Percentiles rank a stretch among this genome's conserved stretches.
Conservation (phyloP, 2,797 vertebrate genomes). For the Lutjanus campechanus region DNA sequence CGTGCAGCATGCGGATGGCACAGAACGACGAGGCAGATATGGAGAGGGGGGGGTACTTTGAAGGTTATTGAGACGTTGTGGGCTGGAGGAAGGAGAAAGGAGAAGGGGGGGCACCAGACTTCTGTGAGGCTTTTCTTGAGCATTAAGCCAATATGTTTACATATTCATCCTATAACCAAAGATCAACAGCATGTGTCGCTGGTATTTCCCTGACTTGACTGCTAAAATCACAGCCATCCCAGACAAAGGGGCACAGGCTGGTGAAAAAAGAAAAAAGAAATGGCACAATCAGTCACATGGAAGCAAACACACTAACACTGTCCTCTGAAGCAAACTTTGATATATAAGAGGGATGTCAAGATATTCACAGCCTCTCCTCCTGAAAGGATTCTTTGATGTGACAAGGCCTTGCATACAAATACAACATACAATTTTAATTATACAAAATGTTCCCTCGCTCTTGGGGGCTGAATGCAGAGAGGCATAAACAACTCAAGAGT, state of each 20-base stretch:
- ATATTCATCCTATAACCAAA: constrained; percentile 50
- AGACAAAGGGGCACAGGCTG: constrained; percentile 1
- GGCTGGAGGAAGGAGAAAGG: constrained; percentile 3
- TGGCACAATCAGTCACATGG: no score
- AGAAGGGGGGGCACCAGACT: neutral
- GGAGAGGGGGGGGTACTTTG: constrained; percentile 47
- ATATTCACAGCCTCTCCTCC: neutral
- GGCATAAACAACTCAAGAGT: neutral
- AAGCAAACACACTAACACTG: neutral
- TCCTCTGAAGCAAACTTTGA: neutral
- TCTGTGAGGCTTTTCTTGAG: constrained; percentile 33
- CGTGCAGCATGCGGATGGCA: constrained; percentile 54
- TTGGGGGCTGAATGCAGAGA: neutral
- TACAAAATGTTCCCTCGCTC: constrained; percentile 18
- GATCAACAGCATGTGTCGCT: constrained; percentile 30
- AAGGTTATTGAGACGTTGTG: constrained; percentile 70
- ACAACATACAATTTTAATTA: constrained; percentile 23
- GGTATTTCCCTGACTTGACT: constrained; percentile 49
- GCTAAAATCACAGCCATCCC: constrained; percentile 29
- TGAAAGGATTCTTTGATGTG: constrained; percentile 5
- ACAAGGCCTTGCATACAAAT: neutral
- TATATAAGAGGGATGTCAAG: neutral
- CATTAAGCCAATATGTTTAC: constrained; percentile 50
- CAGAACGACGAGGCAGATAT: constrained; percentile 38
- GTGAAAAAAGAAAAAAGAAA: neutral